Percentiles rank a stretch among this genome's conserved stretches.
Evolutionary conservation across 2,113 vertebrate genomes (phyloP).

Genomic region (Glareola pratincola): DNA sequence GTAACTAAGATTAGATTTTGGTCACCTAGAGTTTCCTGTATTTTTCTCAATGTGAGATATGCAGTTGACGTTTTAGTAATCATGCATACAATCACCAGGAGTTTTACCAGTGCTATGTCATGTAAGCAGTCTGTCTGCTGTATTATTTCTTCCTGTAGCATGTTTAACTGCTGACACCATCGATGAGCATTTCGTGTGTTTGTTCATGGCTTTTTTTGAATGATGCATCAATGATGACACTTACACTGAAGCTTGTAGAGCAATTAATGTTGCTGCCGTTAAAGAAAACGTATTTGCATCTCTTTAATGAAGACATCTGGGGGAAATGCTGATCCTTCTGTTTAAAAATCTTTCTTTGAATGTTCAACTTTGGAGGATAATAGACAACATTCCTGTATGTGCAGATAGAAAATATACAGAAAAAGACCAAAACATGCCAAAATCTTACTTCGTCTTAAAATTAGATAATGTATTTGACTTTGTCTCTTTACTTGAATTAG

Average conservation of each 20-base stretch:
- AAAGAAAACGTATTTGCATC: constrained; percentile 52
- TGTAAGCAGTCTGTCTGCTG: neutral
- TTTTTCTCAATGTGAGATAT: neutral
- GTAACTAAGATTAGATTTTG: neutral
- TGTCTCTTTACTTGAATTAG: neutral
- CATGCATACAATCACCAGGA: neutral
- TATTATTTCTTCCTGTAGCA: neutral
- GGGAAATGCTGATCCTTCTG: constrained; percentile 34
- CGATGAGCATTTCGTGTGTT: neutral
- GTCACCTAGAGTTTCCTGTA: neutral
- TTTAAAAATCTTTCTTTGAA: constrained; percentile 27
- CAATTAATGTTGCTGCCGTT: constrained; percentile 60
- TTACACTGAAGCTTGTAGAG: constrained; percentile 23
- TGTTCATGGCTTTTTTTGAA: constrained; percentile 34
- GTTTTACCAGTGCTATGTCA: neutral
- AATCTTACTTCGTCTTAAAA: neutral
- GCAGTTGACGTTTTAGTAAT: neutral
- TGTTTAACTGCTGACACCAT: constrained; percentile 13
- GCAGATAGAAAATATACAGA: neutral
- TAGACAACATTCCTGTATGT: neutral
- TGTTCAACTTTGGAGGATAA: neutral
- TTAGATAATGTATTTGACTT: neutral
- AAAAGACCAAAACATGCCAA: neutral
- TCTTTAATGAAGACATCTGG: constrained; percentile 43
- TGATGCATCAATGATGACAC: constrained; percentile 44